These are phyloP conservation scores for Leptinotarsa peninsularis DNA, from an alignment of 2,888 invertebrate species.

Conservation along the genomic window DNA sequence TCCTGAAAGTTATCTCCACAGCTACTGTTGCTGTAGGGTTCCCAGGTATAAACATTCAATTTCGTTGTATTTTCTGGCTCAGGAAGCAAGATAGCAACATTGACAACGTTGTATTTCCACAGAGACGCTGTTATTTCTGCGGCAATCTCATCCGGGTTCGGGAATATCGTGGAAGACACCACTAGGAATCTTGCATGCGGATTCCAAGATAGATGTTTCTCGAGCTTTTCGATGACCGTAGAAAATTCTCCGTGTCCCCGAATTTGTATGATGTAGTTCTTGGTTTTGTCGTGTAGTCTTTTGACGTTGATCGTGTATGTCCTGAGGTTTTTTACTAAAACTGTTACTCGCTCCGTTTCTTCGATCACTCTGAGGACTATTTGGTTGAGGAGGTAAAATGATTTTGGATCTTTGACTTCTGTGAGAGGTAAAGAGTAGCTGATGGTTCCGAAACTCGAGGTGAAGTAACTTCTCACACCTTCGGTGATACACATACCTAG, in stretches of 20 bases:
- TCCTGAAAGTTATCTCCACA: slow-evolving; percentile 49
- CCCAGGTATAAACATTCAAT: slow-evolving; percentile 55
- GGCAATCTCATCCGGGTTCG: slow-evolving; percentile 41
- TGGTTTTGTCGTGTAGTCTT: slow-evolving; percentile 18
- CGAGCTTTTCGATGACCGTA: slow-evolving; percentile 33
- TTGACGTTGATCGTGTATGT: slow-evolving; percentile 1
- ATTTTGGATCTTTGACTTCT: slow-evolving; percentile 15
- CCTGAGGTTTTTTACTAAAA: slow-evolving; percentile 36
- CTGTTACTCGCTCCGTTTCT: slow-evolving; percentile 26
- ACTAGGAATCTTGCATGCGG: slow-evolving; percentile 51
- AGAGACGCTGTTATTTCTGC: slow-evolving; percentile 46
- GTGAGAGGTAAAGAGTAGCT: slow-evolving; percentile 35
- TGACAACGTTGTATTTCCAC: slow-evolving; percentile 48
- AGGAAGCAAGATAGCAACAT: slow-evolving; percentile 53
- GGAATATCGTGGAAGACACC: slow-evolving; percentile 48
- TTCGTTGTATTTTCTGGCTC: slow-evolving; percentile 37
- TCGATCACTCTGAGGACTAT: slow-evolving; percentile 32
- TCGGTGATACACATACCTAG: slow-evolving; percentile 39
- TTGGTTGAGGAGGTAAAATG: slow-evolving; percentile 33
- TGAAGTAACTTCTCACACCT: slow-evolving; percentile 38
- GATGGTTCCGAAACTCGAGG: slow-evolving; percentile 31
- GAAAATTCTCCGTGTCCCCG: slow-evolving; percentile 40
- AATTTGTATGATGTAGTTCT: slow-evolving; percentile 48
- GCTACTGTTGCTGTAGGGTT: slow-evolving; percentile 52
- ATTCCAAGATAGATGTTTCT: slow-evolving; percentile 40